Base-by-base conservation (phyloP, 2,888 invertebrate genomes). In the Prenolepis imparis region DNA sequence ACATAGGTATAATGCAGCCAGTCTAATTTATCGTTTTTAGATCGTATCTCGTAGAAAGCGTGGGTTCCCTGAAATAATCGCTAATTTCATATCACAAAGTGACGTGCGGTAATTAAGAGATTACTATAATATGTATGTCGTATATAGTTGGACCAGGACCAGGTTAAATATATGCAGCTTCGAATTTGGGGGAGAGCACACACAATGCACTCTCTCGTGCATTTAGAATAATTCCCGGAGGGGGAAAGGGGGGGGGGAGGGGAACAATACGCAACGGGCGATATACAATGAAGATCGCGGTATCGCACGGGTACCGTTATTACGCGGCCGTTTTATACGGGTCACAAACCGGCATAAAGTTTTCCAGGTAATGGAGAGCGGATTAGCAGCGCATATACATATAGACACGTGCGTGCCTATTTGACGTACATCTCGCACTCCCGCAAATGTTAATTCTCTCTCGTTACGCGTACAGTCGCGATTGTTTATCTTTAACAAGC, bases 261-360 rank as follows among this genome's bases (percentile, higher is more conserved):
- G 28, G 28, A 77, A 84, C 87, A 85, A 87, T 87, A 44, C 68
- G 41, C 44, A 18, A 36, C 84, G 59, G 63, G 73, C 64, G 36
- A 81, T 81, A 70, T 72, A 88, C 85, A 89, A 90, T 88, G 87
- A 88, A 72, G 87, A 90, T 86, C 88, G 86, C 83, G 55, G 75
- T 89, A 88, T 89, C 89, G 82, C 77, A 80, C 55, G 82, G 80
- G 86, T 90, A 89, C 90, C 90, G 90, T 90, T 90, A 90, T 87
- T 90, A 89, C 85, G 85, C 83, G 55, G 55, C 87, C 70, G 87
- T 57, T 89, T 89, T 89, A 90, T 90, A 86, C 90, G 82, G 90
- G 90, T 87, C 89, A 85, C 82, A 90, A 89, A 87, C 87, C 90
- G 86, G 90, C 90, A 75, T 83, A 67, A 61, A 85, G 78, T 84